A percentile compares a stretch with the other conserved stretches of the same genome.
These are phyloP conservation scores for Dipus sagitta DNA, from an alignment of 2,797 vertebrate species.

Conservation along the genomic window DNA sequence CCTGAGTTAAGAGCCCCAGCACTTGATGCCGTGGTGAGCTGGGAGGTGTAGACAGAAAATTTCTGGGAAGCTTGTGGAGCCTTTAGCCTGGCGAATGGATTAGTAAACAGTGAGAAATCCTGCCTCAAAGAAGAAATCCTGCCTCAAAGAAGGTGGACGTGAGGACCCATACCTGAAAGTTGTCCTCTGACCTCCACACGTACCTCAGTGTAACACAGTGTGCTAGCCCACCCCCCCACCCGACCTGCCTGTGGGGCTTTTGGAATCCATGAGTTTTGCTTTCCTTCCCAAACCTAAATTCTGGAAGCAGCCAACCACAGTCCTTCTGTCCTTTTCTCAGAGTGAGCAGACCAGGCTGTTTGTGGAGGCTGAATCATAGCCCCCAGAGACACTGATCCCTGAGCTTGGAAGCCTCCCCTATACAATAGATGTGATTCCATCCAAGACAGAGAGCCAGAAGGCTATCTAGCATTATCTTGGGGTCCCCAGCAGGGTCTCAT, in stretches of 20 bases:
- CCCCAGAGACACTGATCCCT: fast-evolving
- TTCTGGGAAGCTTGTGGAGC: no score
- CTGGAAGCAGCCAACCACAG: neutral
- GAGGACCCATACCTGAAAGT: no score
- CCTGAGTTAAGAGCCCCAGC: no score
- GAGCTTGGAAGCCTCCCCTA: neutral
- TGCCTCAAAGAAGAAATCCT: no score
- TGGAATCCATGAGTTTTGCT: fast-evolving
- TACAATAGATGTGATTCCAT: fast-evolving
- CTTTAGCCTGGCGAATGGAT: no score
- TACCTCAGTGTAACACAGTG: fast-evolving
- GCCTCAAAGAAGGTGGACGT: no score
- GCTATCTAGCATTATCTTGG: fast-evolving
- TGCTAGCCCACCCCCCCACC: no score
- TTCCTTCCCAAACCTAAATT: neutral
- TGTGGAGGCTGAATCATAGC: neutral
- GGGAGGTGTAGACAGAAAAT: no score
- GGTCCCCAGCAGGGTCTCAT: neutral
- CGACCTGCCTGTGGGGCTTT: fast-evolving
- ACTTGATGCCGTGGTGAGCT: no score
- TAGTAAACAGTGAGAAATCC: no score
- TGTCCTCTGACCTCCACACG: no score
- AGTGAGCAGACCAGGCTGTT: neutral
- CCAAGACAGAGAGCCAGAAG: neutral
- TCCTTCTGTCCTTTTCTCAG: neutral